Conservation (phyloP, 2,888 invertebrate species). For the Epistrophella euchroma region DNA sequence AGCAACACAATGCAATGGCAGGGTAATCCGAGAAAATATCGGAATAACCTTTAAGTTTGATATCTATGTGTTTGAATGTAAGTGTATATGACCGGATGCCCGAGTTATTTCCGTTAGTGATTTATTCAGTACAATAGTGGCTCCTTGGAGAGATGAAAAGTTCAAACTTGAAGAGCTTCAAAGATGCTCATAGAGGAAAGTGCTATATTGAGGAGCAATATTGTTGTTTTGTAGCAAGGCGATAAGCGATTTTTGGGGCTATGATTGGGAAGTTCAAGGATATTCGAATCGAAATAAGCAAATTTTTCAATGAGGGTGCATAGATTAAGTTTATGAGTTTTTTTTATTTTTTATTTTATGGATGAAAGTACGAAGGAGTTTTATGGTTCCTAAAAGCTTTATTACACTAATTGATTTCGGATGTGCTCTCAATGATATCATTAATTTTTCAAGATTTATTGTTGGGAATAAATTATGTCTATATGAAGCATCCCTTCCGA, state of each 20-base stretch:
- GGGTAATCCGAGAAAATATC: slow-evolving; percentile 31
- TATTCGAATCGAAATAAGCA: slow-evolving; percentile 28
- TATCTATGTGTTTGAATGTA: neutral
- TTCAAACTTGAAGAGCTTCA: slow-evolving; percentile 15
- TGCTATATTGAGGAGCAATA: slow-evolving; percentile 21
- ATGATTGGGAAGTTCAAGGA: neutral
- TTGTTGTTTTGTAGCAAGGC: slow-evolving; percentile 19
- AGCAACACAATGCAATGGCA: slow-evolving; percentile 50
- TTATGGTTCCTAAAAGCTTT: slow-evolving; percentile 12
- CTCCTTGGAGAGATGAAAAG: slow-evolving; percentile 43
- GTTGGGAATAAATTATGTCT: slow-evolving; percentile 4
- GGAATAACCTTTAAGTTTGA: slow-evolving; percentile 33
- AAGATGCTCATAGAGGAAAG: slow-evolving; percentile 49
- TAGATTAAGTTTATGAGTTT: slow-evolving; percentile 18
- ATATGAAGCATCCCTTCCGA: neutral
- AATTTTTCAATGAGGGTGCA: neutral
- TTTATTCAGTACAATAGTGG: slow-evolving; percentile 47
- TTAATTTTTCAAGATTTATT: slow-evolving; percentile 16
- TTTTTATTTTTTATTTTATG: neutral
- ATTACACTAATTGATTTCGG: slow-evolving; percentile 34
- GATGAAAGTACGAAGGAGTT: neutral
- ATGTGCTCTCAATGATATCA: slow-evolving; percentile 21
- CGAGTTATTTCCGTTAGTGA: slow-evolving; percentile 45
- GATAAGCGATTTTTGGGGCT: slow-evolving; percentile 2
- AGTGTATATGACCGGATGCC: slow-evolving; percentile 28